These are phyloP conservation scores for Amblyopsis rosae DNA, from an alignment of 2,113 vertebrate genomes.

Conservation along the genomic window DNA sequence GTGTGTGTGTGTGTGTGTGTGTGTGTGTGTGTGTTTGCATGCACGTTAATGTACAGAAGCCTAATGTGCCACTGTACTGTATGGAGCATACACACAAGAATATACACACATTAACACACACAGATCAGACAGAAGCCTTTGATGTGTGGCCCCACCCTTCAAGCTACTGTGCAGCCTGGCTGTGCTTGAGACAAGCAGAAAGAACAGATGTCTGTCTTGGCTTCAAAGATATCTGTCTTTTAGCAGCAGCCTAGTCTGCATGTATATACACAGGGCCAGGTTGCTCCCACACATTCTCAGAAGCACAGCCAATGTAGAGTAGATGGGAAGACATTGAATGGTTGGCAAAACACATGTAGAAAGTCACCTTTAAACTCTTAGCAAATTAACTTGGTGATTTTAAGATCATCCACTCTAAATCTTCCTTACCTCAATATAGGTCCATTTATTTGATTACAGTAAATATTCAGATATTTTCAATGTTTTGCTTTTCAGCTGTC, in stretches of 20 bases:
- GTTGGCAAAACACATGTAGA: background rate
- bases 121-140: background rate
- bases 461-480: too few relatives aligned
- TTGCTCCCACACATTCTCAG: conserved; percentile 33
- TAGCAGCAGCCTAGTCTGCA: background rate
- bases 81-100: background rate
- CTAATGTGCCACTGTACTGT: background rate
- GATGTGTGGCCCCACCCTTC: background rate
- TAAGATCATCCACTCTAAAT: too few relatives aligned
- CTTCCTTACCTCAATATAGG: too few relatives aligned
- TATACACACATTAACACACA: conserved; percentile 13
- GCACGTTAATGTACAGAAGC: too few relatives aligned
- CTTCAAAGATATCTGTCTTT: background rate
- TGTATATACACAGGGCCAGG: background rate
- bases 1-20: too few relatives aligned
- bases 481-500: too few relatives aligned
- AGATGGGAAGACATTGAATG: conserved; percentile 15
- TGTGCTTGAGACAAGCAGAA: conserved; percentile 1
- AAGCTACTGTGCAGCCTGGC: conserved; percentile 1
- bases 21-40: too few relatives aligned
- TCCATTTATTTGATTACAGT: too few relatives aligned
- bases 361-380: background rate
- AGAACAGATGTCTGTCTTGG: conserved; percentile 21
- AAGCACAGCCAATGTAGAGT: conserved; percentile 22
- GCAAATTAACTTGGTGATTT: background rate